Base-by-base conservation (phyloP, 2,888 invertebrate genomes). In the Pyrrhia umbra region DNA sequence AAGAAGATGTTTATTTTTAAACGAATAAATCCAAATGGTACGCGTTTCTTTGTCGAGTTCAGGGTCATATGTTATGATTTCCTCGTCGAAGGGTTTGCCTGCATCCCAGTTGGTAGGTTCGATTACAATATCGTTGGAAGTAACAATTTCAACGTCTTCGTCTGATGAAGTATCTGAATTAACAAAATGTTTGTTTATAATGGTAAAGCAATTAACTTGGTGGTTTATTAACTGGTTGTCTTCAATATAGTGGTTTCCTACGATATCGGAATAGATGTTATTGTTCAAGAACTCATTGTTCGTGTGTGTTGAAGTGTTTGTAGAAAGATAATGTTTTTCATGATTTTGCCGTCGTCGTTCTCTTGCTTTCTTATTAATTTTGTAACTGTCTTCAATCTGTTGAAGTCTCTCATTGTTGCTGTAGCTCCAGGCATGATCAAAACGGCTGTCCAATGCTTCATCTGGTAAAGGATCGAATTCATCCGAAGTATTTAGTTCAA, bases 1-100 rank as follows among this genome's bases (percentile, higher is more conserved):
- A 20, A 91, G 64, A 4, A 84, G 68, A n/a, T 79, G 85, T 57
- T 85, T 87, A 68, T 93, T 93, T 82, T 90, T 90, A 61, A 86
- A 91, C 2, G 93, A 93, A 77, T 93, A 93, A 46, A 93, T 92
- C 87, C 89, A 91, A 64, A 92, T 82, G 2, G 89, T 91, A 6
- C 82, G 86, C 64, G 89, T 87, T 46, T 88, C 86, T 6, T 69
- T 50, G 8, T 86, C 81, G 15, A 67, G 37, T 43, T 83, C 81
- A 9, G 81, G 50, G 18, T 87, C 82, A 62, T 81, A 86, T 0
- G 75, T 79, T 20, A 83, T 63, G 13, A 81, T 73, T 65, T 88
- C 79, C 23, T 83, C 76, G 2, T 85, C 77, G 43, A 77, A 79
- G 10, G 74, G 67, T 10, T 82, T 76, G 55, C 77, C 59, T 27